phyloP scores from a whole-genome alignment of 2,888 invertebrate species.

The Tipula helvola region DNA sequence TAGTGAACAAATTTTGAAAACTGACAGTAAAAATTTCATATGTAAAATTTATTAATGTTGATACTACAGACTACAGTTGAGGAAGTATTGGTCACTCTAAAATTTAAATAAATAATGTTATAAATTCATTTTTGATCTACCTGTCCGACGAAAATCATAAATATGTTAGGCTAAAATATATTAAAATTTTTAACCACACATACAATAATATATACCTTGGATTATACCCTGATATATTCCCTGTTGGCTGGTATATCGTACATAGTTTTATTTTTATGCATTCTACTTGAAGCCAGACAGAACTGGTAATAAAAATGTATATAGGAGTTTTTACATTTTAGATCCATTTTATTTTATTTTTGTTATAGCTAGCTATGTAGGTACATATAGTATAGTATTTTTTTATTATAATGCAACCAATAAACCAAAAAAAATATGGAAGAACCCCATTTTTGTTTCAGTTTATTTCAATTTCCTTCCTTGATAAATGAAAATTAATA shows the following conservation, averaged over 20 bases:
- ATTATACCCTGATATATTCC: not conserved
- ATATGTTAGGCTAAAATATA: not conserved
- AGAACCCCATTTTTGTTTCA: not conserved
- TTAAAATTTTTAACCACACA: not conserved
- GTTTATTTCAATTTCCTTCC: not conserved
- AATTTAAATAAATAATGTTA: too few species aligned
- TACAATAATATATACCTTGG: not conserved
- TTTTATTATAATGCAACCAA: not conserved
- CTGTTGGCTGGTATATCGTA: not conserved
- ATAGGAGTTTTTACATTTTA: not conserved
- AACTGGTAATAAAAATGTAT: not conserved
- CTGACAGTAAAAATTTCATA: too few species aligned
- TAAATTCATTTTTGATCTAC: not conserved
- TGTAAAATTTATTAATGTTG: too few species aligned
- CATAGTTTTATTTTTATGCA: not conserved
- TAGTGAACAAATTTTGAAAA: too few species aligned
- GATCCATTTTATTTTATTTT: not conserved
- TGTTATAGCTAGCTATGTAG: too few species aligned
- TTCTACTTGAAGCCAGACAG: not conserved
- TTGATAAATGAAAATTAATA: constrained; percentile 4
- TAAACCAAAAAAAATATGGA: not conserved
- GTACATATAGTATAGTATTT: not conserved
- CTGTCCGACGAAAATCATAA: not conserved
- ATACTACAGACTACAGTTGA: too few species aligned
- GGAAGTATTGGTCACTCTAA: too few species aligned